These are phyloP conservation scores for Monopterus albus DNA, from an alignment of 2,113 vertebrate species.

Conservation along the genomic window DNA sequence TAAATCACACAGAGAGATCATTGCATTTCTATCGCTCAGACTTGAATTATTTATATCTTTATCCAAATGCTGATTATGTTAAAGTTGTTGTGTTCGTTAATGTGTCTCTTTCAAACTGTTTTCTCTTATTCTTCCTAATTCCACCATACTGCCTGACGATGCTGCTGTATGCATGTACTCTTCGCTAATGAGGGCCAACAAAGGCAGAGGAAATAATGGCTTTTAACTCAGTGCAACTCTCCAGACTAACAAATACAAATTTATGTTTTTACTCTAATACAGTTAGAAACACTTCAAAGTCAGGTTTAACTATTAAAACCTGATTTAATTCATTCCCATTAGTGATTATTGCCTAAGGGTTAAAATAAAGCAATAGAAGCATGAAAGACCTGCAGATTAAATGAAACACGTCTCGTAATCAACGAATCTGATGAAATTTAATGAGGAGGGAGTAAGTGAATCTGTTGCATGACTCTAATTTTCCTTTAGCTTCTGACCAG, in stretches of 20 bases:
- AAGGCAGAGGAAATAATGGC: conserved; percentile 10
- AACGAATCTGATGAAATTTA: not conserved
- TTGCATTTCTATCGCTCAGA: too few species aligned
- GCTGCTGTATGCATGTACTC: not conserved
- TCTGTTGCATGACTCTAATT: conserved; percentile 16
- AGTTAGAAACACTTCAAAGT: not conserved
- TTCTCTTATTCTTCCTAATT: not conserved
- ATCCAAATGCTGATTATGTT: too few species aligned
- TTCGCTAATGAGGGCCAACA: not conserved
- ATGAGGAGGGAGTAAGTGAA: conserved; percentile 19
- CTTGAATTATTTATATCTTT: too few species aligned
- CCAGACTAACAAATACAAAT: not conserved
- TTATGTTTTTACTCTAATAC: not conserved
- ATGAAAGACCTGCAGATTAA: not conserved
- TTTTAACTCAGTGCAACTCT: not conserved
- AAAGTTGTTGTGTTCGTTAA: too few species aligned
- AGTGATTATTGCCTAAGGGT: not conserved
- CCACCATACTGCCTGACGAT: not conserved
- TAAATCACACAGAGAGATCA: too few species aligned
- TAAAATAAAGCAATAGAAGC: not conserved
- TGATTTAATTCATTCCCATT: not conserved
- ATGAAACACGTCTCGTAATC: conserved; percentile 7
- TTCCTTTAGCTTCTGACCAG: conserved; percentile 18
- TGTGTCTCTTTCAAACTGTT: too few species aligned
- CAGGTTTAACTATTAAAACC: not conserved